phyloP scores from a whole-genome alignment of 2,113 vertebrate genomes.

The Passer montanus region DNA sequence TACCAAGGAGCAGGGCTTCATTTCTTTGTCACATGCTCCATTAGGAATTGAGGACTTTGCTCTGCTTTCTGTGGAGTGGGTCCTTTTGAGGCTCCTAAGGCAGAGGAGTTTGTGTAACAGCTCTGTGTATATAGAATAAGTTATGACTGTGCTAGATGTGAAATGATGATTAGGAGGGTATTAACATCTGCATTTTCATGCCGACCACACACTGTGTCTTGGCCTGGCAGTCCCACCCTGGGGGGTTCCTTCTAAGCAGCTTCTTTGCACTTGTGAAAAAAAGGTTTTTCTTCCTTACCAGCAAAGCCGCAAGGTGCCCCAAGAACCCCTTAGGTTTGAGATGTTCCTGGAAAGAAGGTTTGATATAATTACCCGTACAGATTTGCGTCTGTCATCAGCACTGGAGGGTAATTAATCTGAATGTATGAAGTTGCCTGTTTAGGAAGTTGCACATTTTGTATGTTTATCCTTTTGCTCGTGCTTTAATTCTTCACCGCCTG shows the following conservation, averaged over 20 bases:
- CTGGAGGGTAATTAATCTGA: not conserved
- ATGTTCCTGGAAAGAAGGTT: not conserved
- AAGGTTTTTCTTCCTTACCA: rapidly evolving
- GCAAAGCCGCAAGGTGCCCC: not conserved
- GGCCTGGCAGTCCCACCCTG: not conserved
- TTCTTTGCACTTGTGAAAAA: not conserved
- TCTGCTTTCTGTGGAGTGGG: not conserved
- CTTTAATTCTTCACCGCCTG: not conserved
- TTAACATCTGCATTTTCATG: not conserved
- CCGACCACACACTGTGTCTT: not conserved
- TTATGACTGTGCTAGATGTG: not conserved
- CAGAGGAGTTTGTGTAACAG: not conserved
- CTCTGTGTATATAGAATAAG: not conserved
- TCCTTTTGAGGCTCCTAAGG: not conserved
- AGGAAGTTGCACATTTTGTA: not conserved
- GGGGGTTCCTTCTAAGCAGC: not conserved
- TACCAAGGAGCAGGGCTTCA: not conserved
- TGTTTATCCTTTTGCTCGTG: not conserved
- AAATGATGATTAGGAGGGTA: not conserved
- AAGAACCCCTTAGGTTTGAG: not conserved
- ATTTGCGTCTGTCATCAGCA: not conserved
- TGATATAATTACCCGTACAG: not conserved
- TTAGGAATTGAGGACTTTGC: not conserved
- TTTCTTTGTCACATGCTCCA: not conserved
- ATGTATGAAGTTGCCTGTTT: not conserved